phyloP scores from a whole-genome alignment of 2,797 vertebrate genomes.

The Cossypha dichroa region DNA sequence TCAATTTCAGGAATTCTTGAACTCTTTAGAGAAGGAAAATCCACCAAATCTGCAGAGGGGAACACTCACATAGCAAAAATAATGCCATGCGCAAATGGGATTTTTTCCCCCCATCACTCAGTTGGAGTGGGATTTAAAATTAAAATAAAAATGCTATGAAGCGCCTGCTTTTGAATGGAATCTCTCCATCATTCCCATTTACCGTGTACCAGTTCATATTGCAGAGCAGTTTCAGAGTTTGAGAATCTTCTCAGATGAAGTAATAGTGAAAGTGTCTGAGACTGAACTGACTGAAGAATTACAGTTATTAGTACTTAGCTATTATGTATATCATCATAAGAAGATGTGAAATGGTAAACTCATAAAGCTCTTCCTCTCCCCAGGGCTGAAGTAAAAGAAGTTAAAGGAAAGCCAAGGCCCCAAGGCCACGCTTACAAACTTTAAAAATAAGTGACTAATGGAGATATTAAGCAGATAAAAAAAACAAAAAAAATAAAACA shows the following conservation, averaged over 20 bases:
- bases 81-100: fast-evolving
- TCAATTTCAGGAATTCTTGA: background rate
- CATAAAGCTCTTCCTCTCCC: background rate
- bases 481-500: fast-evolving
- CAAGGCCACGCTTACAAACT: background rate
- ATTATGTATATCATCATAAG: background rate
- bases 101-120: background rate
- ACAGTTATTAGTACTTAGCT: background rate
- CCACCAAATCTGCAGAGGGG: background rate
- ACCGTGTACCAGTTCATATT: fast-evolving
- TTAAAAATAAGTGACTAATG: background rate
- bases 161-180: background rate
- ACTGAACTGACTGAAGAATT: background rate
- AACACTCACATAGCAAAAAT: background rate
- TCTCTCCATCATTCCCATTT: background rate
- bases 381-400: background rate
- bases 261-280: background rate
- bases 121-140: background rate
- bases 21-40: background rate
- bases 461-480: background rate
- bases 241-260: background rate
- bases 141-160: background rate
- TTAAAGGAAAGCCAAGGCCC: background rate
- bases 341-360: background rate
- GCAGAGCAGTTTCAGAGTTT: background rate